phyloP scores from a whole-genome alignment of 2,888 invertebrate species.

The Epiblema foenella region DNA sequence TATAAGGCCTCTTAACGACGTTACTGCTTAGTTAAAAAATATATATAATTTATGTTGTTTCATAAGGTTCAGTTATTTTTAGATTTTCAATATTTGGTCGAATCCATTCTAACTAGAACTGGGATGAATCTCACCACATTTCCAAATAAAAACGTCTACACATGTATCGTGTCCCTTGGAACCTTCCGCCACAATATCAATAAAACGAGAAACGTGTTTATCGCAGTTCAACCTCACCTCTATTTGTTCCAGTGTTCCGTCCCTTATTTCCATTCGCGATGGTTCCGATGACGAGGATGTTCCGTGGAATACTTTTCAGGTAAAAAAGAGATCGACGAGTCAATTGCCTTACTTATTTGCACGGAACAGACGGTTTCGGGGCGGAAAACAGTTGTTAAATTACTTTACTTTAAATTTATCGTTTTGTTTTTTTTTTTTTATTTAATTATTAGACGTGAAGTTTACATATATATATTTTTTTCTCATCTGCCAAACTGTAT shows the following conservation, averaged over 20 bases:
- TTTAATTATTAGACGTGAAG: too few species aligned
- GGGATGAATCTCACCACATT: too few species aligned
- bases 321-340: constrained; percentile 18
- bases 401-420: neutral
- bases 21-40: too few species aligned
- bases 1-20: too few species aligned
- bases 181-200: neutral
- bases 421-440: too few species aligned
- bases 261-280: constrained; percentile 1
- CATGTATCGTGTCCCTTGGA: neutral
- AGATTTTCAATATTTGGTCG: too few species aligned
- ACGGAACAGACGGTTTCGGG: neutral
- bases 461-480: too few species aligned
- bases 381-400: neutral
- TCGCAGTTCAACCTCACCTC: neutral
- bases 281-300: constrained; percentile 20
- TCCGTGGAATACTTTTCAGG: neutral
- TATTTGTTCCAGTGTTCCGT: constrained; percentile 2
- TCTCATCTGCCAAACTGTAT: too few species aligned
- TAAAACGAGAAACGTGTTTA: neutral
- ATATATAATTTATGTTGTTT: too few species aligned
- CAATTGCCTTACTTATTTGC: neutral
- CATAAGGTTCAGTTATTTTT: too few species aligned
- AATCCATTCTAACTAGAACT: too few species aligned
- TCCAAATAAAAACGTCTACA: neutral